A percentile compares a stretch with the other conserved stretches of the same genome.
phyloP scores from a whole-genome alignment of 1,140 invertebrate genomes.

The Bombus ignitus region DNA sequence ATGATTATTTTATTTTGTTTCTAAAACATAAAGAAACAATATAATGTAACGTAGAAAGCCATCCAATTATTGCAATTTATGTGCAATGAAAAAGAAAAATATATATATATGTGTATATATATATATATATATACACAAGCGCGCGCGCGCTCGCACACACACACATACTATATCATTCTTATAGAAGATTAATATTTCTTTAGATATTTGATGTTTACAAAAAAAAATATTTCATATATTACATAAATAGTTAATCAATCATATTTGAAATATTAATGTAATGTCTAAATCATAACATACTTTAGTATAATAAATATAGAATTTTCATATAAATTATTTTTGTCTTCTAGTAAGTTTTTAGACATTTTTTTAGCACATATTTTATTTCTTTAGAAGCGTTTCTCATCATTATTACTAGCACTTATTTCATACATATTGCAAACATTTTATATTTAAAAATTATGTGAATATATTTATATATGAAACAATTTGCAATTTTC shows the following conservation, averaged over 20 bases:
- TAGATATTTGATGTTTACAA: background rate
- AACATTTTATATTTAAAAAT: background rate
- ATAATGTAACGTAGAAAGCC: background rate
- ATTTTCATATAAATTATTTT: background rate
- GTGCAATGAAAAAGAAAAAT: background rate
- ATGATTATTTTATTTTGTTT: constrained; percentile 12
- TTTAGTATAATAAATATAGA: background rate
- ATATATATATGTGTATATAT: too few relatives aligned
- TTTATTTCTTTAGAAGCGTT: background rate
- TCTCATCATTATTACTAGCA: background rate
- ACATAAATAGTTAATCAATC: background rate
- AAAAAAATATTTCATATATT: background rate
- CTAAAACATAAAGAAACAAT: background rate
- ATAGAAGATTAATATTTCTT: constrained; percentile 10
- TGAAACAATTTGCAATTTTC: background rate
- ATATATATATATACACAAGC: too few relatives aligned
- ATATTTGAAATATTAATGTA: background rate
- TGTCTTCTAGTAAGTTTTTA: background rate
- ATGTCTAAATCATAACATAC: background rate
- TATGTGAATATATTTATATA: background rate
- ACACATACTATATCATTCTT: background rate
- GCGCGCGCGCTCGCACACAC: too few relatives aligned
- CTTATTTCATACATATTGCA: too few relatives aligned
- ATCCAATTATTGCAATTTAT: constrained; percentile 5
- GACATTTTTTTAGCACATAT: background rate